Evolutionary conservation across 2,888 invertebrate genomes (phyloP).

Genomic region (Cecidostiba fungosa): DNA sequence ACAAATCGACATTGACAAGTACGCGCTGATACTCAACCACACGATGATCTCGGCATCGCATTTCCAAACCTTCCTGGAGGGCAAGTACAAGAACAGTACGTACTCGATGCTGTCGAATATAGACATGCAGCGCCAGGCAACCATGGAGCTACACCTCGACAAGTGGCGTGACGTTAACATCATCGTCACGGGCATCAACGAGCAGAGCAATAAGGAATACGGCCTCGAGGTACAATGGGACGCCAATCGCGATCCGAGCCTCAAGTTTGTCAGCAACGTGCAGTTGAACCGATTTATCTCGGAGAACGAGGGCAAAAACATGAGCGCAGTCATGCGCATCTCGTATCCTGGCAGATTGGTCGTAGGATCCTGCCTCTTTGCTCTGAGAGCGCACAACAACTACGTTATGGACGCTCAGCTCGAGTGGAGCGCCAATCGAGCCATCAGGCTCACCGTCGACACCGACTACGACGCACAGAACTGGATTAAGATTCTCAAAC

Average conservation of each 20-base stretch:
- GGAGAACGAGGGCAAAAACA: constrained; percentile 81
- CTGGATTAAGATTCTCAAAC: constrained; percentile 79
- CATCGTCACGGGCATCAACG: constrained; percentile 84
- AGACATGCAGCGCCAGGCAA: constrained; percentile 85
- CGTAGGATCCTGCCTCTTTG: constrained; percentile 85
- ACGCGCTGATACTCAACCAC: constrained; percentile 86
- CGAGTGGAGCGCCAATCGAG: constrained; percentile 87
- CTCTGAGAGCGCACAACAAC: constrained; percentile 81
- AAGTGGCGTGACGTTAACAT: constrained; percentile 89
- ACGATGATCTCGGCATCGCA: constrained; percentile 83
- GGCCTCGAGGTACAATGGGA: constrained; percentile 92
- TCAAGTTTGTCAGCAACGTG: constrained; percentile 85
- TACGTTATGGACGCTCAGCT: constrained; percentile 82
- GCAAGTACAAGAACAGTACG: constrained; percentile 85
- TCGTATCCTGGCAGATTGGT: constrained; percentile 90
- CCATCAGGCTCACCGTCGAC: constrained; percentile 84
- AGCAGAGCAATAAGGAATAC: constrained; percentile 84
- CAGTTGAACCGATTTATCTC: constrained; percentile 82
- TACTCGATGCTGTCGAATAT: constrained; percentile 86
- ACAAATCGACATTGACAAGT: constrained; percentile 85
- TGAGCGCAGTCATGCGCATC: constrained; percentile 84
- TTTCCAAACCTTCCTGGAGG: constrained; percentile 85
- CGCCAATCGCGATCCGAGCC: constrained; percentile 90
- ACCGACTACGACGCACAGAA: constrained; percentile 82
- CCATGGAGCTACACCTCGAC: constrained; percentile 89